Evolutionary conservation across 2,888 invertebrate genomes (phyloP), one percentile per base, ranked within the genome.

Genomic region (Incurvaria masculella): DNA sequence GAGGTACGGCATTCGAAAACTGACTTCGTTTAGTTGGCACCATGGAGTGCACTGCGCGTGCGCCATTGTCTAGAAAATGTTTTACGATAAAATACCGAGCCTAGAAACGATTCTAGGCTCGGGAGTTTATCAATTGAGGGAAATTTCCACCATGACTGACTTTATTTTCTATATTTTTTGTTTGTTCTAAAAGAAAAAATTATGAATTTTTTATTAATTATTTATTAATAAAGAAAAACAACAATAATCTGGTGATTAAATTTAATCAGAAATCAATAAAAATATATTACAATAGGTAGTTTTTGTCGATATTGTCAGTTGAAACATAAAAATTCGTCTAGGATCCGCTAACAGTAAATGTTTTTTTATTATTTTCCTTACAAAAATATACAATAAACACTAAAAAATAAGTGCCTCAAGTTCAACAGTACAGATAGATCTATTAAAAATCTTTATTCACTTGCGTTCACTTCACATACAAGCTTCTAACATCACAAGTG

Each of bases 321-420:
- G 14, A 11, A 33, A 33, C 33, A 33, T 33, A 33, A 33, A 23
- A 33, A 33, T 33, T 33, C 14, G 8, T n/a, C 33, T 33, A 33
- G 33, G 14, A n/a, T 8, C 14, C 14, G 33, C 33, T 33, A 14
- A 14, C 33, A n/a, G 33, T 33, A 6, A 33, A 33, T 23, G 49
- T 55, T 62, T 65, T 64, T 62, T 58, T 61, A 61, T 62, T 67
- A 61, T 62, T 67, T 68, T 66, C 57, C 59, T 65, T 70, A 70
- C 68, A 72, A 72, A 72, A 73, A 73, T 72, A 73, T 69, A 66
- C 69, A 69, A 67, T 71, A 72, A 33, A 72, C 67, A 64, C 69
- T 71, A 69, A 71, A 71, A 66, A 69, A 68, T 69, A 33, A 33
- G 33, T 33, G 33, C 33, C 33, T 33, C 33, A 33, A 14, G 33